Evolutionary conservation across 1,140 invertebrate genomes (phyloP), one percentile per base, ranked within the genome.

Genomic region (Trichomalopsis sarcophagae): DNA sequence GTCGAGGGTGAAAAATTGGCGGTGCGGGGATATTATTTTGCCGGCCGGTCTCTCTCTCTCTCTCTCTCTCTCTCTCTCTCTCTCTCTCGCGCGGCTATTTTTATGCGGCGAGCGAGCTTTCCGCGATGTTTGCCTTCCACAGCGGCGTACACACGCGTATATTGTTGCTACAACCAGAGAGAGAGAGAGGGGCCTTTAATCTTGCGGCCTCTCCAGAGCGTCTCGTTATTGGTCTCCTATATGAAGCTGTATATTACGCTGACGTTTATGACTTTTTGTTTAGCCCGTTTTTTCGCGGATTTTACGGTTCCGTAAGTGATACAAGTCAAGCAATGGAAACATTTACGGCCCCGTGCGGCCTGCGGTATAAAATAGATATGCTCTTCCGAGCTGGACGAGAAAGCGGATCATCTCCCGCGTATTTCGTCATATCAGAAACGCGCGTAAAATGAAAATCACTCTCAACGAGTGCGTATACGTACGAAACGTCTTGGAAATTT

Each of bases 221-320:
- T 74, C 30, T 82, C 50, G 62, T 82, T 86, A 76, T 86, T 82
- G 33, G 30, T 84, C 75, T 77, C 76, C 75, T 40, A 77, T 77
- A 69, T 36, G n/a, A 66, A 77, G 62, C 75, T 69, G 79, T 85
- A 81, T 80, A 74, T 78, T 79, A 82, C 44, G 71, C 23, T 82
- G 81, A 82, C 81, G 55, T 82, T 82, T 82, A 82, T 36, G 73
- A 82, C 81, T 33, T 82, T 82, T 74, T 82, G 81, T 82, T 82
- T 82, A 74, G 69, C 30, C 73, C 73, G 71, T 74, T 82, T 82
- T 71, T 74, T 73, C 17, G 0, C 23, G 21, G 69, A 82, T 82
- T 82, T 82, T 82, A 82, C 44, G 44, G 10, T 27, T 82, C 74
- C 21, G 27, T 74, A 82, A 82, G 71, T 82, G 71, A 55, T 82